Conservation (phyloP, 2,113 vertebrate genomes). For the Notothenia coriiceps region DNA sequence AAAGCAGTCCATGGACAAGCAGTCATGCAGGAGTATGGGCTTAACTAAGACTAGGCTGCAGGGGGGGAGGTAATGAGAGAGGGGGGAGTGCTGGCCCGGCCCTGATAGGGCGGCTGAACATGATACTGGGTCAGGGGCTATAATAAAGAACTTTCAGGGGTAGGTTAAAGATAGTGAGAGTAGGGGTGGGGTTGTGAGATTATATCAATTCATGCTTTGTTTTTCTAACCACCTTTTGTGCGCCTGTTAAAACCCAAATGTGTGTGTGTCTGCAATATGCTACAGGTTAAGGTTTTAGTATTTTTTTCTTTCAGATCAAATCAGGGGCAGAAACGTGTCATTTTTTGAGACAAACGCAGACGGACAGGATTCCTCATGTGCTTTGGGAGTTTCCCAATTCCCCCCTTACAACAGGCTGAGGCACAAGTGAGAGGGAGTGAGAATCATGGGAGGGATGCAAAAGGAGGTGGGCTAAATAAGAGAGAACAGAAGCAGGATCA, state of each 20-base stretch:
- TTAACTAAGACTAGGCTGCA: slow-evolving; percentile 42
- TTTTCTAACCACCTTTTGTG: slow-evolving; percentile 42
- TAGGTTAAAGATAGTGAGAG: slow-evolving; percentile 46
- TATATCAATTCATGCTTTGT: slow-evolving; percentile 74
- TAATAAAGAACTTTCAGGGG: slow-evolving; percentile 63
- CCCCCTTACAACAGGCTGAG: slow-evolving; percentile 57
- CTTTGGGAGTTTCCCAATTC: slow-evolving; percentile 68
- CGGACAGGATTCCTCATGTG: slow-evolving; percentile 63
- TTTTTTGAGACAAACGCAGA: slow-evolving; percentile 8
- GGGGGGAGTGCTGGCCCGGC: slow-evolving; percentile 38
- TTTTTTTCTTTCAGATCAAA: slow-evolving; percentile 5
- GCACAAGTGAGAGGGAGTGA: slow-evolving; percentile 20
- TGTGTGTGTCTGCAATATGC: slow-evolving; percentile 7
- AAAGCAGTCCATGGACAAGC: slow-evolving; percentile 40
- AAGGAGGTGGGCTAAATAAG: slow-evolving; percentile 52
- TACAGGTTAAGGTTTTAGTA: slow-evolving; percentile 1
- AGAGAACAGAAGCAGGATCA: slow-evolving; percentile 45
- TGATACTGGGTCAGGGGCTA: slow-evolving; percentile 66
- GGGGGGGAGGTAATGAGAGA: slow-evolving; percentile 54
- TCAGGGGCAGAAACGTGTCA: neutral
- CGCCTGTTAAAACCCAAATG: slow-evolving; percentile 29
- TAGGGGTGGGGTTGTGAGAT: slow-evolving; percentile 33
- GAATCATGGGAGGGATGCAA: slow-evolving; percentile 49
- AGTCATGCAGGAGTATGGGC: slow-evolving; percentile 42
- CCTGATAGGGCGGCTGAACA: slow-evolving; percentile 66